Conservation (phyloP, 2,113 vertebrate species). For the Thinocorus orbignyianus region DNA sequence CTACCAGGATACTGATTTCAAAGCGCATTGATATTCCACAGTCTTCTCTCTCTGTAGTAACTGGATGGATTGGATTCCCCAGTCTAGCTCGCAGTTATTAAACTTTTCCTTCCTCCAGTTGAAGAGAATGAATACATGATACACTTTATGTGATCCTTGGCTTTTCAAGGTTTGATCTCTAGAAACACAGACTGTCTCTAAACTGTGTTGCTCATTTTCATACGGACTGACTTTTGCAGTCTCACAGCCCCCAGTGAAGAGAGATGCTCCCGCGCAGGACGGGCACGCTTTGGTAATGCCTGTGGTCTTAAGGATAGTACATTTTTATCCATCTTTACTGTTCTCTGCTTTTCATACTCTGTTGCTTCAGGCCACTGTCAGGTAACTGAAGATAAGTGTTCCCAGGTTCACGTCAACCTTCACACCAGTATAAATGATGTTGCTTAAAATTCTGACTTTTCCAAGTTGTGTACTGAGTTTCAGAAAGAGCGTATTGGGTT, state of each 20-base stretch:
- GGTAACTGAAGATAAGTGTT: not conserved
- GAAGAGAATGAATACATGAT: not conserved
- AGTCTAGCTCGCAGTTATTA: not conserved
- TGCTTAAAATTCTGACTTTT: not conserved
- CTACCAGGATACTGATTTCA: not conserved
- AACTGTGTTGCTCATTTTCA: not conserved
- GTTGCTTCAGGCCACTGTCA: not conserved
- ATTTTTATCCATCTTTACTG: not conserved
- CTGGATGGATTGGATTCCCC: slow-evolving; percentile 24
- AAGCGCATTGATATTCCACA: slow-evolving; percentile 26
- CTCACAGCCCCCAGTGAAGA: not conserved
- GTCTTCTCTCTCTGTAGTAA: not conserved
- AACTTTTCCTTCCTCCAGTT: slow-evolving; percentile 24
- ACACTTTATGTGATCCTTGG: not conserved
- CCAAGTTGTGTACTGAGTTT: not conserved
- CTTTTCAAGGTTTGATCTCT: slow-evolving; percentile 22
- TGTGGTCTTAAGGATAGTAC: not conserved
- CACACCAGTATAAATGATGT: not conserved
- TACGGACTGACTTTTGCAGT: not conserved
- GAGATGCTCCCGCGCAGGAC: not conserved
- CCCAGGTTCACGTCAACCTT: not conserved
- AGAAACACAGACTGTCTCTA: not conserved
- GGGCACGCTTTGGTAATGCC: not conserved
- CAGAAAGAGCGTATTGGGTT: not conserved
- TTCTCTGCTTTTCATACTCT: not conserved